Evolutionary conservation across 2,888 invertebrate genomes (phyloP), one percentile per base, ranked within the genome.

Genomic region (Malthinus flaveolus): DNA sequence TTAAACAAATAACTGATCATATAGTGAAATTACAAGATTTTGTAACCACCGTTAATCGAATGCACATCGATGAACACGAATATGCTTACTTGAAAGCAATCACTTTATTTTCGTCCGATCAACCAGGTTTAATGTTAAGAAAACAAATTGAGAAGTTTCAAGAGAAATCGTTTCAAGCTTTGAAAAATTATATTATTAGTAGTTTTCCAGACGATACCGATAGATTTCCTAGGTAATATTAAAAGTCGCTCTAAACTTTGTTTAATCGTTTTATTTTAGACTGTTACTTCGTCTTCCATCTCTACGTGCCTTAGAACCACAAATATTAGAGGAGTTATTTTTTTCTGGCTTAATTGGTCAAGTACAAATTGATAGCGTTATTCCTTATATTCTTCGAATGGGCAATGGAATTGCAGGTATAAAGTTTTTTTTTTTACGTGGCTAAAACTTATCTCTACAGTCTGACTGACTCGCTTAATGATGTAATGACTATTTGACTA

Each of bases 351-450:
- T 96, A 61, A 88, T 95, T 46, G 96, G 95, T 4, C 92, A 91
- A 77, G 92, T 97, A 69, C 93, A 95, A 80, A 95, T 98, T 59
- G 95, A 97, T 74, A 93, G 91, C 73, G 92, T 97, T 68, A 91
- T 98, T 78, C 97, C 97, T 31, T 95, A 90, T 71, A 90, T 98
- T 73, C 84, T 98, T 67, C 89, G 85, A 63, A 80, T 78, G 78
- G 75, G 75, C 32, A 69, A 66, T 39, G 55, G 61, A 34, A 42
- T 57, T 13, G 39, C 55, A 47, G 61, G 61, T 61, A 56, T 10
- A 34, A 9, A 11, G 11, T 33, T 32, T 10, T 2, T 13, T 10
- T 11, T 9, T 47, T n/a, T 23, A 31, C n/a, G 11, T 33, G 7
- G 12, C 34, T 48, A 35, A 13, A n/a, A n/a, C n/a, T n/a, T n/a